phyloP scores from a whole-genome alignment of 2,113 vertebrate genomes.

The Otolemur garnettii region DNA sequence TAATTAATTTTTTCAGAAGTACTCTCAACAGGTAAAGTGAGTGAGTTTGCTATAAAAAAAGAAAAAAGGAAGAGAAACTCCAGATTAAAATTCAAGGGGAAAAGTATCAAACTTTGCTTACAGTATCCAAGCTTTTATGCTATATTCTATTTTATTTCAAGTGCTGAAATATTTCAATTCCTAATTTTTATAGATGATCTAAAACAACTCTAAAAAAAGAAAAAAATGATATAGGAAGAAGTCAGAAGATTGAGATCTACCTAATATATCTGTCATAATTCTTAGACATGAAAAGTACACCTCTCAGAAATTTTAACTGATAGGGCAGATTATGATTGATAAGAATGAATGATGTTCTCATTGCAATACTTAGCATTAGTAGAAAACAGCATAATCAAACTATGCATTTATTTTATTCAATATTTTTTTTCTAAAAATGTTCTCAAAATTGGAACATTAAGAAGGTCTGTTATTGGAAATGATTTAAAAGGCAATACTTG shows the following conservation, averaged over 20 bases:
- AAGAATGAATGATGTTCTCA: conserved; percentile 39
- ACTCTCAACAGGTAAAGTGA: conserved; percentile 18
- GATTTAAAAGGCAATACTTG: background rate
- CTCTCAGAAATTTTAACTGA: conserved; percentile 50
- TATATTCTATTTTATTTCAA: conserved; percentile 7
- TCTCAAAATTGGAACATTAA: conserved; percentile 15
- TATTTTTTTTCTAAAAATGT: conserved; percentile 67
- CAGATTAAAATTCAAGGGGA: conserved; percentile 40
- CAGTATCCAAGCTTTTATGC: conserved; percentile 31
- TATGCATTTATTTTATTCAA: conserved; percentile 42
- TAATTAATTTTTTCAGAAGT: conserved; percentile 16
- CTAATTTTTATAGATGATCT: conserved; percentile 45
- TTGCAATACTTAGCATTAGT: conserved; percentile 22
- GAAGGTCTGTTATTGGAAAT: conserved; percentile 47
- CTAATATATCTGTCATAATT: conserved; percentile 9
- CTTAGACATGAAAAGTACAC: background rate
- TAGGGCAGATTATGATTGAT: background rate
- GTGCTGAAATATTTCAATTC: conserved; percentile 52
- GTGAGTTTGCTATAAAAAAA: conserved; percentile 34
- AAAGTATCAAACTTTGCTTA: conserved; percentile 30
- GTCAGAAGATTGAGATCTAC: conserved; percentile 38
- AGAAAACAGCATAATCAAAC: conserved; percentile 15
- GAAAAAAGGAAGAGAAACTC: background rate
- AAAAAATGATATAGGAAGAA: conserved; percentile 16
- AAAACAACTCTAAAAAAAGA: conserved; percentile 31